Conservation (phyloP, 2,113 vertebrate genomes). For the Neotragus pygmaeus region DNA sequence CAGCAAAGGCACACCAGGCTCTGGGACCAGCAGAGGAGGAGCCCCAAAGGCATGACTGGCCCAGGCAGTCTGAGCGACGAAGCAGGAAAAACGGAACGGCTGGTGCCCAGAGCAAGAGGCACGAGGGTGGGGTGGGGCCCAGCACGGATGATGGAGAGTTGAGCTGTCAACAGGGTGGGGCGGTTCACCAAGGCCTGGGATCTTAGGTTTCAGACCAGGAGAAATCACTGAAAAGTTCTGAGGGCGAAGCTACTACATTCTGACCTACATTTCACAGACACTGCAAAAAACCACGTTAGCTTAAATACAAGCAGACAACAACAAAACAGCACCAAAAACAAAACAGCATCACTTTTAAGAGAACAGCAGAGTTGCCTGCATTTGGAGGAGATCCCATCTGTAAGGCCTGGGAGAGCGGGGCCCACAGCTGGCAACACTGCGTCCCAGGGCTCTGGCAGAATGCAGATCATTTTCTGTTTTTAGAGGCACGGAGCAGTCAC, state of each 20-base stretch:
- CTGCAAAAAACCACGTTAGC: not conserved
- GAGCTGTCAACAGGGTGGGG: not conserved
- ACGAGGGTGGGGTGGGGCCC: rapidly evolving
- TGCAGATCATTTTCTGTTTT: not conserved
- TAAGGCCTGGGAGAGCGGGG: not conserved
- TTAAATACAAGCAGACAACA: not conserved
- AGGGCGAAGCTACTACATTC: not conserved
- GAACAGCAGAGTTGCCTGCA: not conserved
- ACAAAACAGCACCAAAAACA: not conserved
- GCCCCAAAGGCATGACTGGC: not conserved
- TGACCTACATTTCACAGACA: not conserved
- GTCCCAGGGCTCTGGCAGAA: not conserved
- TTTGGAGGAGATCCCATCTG: not conserved
- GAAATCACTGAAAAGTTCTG: not conserved
- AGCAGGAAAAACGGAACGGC: rapidly evolving
- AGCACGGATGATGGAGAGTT: rapidly evolving
- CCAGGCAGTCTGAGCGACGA: not conserved
- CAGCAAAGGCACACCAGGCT: not conserved
- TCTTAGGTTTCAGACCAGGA: not conserved
- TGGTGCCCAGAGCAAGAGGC: rapidly evolving
- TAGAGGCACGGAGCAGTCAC: not conserved
- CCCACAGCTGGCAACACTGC: not conserved
- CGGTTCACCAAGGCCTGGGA: rapidly evolving
- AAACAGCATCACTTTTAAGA: not conserved
- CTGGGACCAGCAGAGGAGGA: not conserved